A percentile compares a stretch with the other conserved stretches of the same genome.
These are phyloP conservation scores for Cyprinodon diabolis DNA, from an alignment of 2,797 vertebrate genomes.

Conservation along the genomic window DNA sequence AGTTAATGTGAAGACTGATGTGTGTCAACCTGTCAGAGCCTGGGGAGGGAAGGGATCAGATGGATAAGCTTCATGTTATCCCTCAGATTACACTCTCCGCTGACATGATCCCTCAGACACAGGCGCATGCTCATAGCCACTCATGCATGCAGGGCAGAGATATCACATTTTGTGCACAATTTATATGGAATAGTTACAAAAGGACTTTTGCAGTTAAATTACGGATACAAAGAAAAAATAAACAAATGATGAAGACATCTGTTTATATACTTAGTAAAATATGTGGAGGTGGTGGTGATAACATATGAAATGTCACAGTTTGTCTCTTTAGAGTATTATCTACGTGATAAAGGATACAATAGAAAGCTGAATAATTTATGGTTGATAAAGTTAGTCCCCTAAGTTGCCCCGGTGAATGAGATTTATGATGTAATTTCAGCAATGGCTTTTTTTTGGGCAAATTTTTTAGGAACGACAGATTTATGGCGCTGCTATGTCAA, in stretches of 20 bases:
- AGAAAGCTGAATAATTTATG: no score
- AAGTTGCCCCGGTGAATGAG: no score
- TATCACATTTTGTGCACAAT: background rate
- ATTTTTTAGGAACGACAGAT: no score
- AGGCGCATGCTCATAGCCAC: background rate
- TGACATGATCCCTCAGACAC: constrained; percentile 54
- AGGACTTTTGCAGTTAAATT: background rate
- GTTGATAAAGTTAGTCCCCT: no score
- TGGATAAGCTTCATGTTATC: constrained; percentile 87
- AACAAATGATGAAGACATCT: background rate
- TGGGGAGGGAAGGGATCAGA: constrained; percentile 79
- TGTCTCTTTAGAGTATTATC: no score
- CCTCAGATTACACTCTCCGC: constrained; percentile 84
- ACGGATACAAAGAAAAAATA: background rate
- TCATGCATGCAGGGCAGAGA: background rate
- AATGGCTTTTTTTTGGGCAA: no score
- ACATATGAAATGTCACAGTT: no score
- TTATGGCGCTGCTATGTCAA: no score
- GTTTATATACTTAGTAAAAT: no score
- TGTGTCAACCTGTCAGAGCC: constrained; percentile 83
- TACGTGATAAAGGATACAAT: no score
- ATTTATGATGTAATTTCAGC: no score
- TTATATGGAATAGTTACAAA: background rate
- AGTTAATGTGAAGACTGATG: constrained; percentile 83
- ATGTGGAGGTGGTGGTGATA: no score